A percentile compares a stretch with the other conserved stretches of the same genome.
phyloP scores from a whole-genome alignment of 2,113 vertebrate species.

The mouse (Mus musculus) region GRCm39 chr5:78021001-78021500 shows the following conservation, averaged over 20 bases:
- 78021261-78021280: neutral
- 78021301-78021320: too few relatives aligned
- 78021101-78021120: neutral
- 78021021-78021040: neutral
- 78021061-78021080: neutral
- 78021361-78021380: neutral
- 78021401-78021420: neutral
- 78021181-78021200: too few relatives aligned
- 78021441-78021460: neutral
- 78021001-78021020: neutral
- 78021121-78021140: neutral
- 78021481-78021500: neutral
- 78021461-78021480: too few relatives aligned
- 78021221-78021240: neutral
- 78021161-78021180: neutral
- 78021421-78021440: neutral
- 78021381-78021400: fast-evolving
- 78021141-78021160: neutral
- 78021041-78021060: neutral
- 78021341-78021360: fast-evolving
- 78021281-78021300: neutral
- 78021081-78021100: neutral
- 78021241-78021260: neutral
- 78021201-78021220: neutral
- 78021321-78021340: neutral